Evolutionary conservation across 2,888 invertebrate genomes (phyloP), one percentile per base, ranked within the genome.

Genomic region (Eilema depressum): DNA sequence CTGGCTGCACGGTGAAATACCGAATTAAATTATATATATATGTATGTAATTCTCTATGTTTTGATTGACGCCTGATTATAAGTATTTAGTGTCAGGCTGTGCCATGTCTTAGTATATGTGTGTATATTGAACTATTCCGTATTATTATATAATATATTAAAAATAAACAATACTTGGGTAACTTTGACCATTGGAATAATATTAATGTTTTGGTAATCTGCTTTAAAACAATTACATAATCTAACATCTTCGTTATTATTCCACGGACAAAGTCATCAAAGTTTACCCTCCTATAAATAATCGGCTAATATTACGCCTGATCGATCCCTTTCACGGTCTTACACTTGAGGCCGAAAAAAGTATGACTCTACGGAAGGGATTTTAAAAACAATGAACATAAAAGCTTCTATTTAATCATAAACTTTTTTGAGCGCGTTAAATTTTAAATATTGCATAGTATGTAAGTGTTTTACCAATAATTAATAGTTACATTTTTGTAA

Each of bases 1-100:
- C 85, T 86, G 86, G 86, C 82, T 89, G 94, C 94, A 91, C 91
- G 90, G 91, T 92, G 94, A 90, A 93, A 92, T 93, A 93, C 92
- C 93, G 93, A 93, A 88, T 86, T 82, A 71, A 82, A 81, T n/a
- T n/a, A n/a, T 74, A 73, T 70, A 77, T 37, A 71, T 61, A 68
- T 63, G 26, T 61, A 72, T 70, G 63, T 74, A 71, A 74, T 75
- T 81, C 60, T 68, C 74, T 77, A 74, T 62, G 69, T 81, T 83
- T 83, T 74, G 69, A 76, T 72, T 75, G 77, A 80, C 75, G 84
- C 78, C 83, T 83, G 79, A 71, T 74, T 68, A 80, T 80, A 79
- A 80, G 69, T 65, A 68, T 79, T 78, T 83, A 80, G 81, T 77
- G 79, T 83, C 88, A 80, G 92, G 92, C 90, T 84, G 91, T 91